Conservation (phyloP, 2,113 vertebrate genomes). For the Puntigrus tetrazona region DNA sequence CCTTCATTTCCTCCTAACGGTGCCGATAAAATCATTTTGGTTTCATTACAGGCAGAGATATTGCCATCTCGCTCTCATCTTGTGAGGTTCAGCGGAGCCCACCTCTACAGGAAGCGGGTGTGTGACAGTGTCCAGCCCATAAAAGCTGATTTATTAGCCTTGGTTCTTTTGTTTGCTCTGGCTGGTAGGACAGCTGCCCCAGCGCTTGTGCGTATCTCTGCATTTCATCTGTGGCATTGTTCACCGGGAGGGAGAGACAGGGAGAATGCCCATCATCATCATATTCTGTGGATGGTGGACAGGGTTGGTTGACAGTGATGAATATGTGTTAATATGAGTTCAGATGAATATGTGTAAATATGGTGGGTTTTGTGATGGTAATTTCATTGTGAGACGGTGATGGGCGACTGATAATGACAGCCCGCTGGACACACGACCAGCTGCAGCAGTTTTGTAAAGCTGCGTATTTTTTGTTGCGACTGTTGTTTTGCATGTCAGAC, state of each 20-base stretch:
- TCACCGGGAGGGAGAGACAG: slow-evolving; percentile 23
- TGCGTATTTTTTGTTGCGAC: slow-evolving; percentile 22
- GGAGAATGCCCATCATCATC: slow-evolving; percentile 68
- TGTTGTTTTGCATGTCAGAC: slow-evolving; percentile 5
- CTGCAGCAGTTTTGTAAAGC: slow-evolving; percentile 46
- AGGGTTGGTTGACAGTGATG: slow-evolving; percentile 75
- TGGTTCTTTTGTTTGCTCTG: slow-evolving; percentile 61
- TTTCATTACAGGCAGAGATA: slow-evolving; percentile 41
- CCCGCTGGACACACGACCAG: slow-evolving; percentile 41
- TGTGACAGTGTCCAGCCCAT: slow-evolving; percentile 49
- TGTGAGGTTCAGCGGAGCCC: slow-evolving; percentile 31
- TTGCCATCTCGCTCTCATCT: slow-evolving; percentile 28
- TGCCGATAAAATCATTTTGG: slow-evolving; percentile 49
- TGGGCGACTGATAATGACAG: slow-evolving; percentile 65
- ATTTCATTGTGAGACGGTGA: slow-evolving; percentile 73
- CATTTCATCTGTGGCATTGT: slow-evolving; percentile 71
- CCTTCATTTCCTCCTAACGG: slow-evolving; percentile 50
- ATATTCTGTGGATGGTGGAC: slow-evolving; percentile 68
- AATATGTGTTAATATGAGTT: slow-evolving; percentile 79
- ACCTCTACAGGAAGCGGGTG: slow-evolving; percentile 42
- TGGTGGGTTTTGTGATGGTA: slow-evolving; percentile 76
- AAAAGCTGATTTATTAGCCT: slow-evolving; percentile 78
- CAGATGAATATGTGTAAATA: slow-evolving; percentile 58
- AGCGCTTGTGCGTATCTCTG: slow-evolving; percentile 72
- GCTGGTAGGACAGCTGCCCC: slow-evolving; percentile 77